Conservation (phyloP, 2,888 invertebrate species). For the Lasioglossum marginatum region DNA sequence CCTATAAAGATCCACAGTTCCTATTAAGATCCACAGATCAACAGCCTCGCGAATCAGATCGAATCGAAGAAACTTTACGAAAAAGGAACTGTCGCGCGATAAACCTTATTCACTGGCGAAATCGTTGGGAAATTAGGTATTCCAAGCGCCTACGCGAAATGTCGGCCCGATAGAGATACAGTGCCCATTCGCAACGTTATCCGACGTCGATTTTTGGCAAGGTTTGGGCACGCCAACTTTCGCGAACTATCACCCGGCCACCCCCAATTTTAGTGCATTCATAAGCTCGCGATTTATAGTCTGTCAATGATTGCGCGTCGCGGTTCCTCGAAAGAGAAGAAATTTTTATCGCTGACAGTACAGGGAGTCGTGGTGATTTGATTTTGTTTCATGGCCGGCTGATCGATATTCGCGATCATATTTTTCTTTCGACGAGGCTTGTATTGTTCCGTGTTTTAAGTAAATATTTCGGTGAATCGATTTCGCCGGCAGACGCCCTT, state of each 20-base stretch:
- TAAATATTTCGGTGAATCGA: neutral
- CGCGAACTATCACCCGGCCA: neutral
- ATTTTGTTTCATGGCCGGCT: neutral
- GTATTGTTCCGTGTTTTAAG: neutral
- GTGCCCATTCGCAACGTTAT: constrained; percentile 33
- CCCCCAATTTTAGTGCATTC: constrained; percentile 1
- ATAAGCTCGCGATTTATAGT: neutral
- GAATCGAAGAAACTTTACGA: neutral
- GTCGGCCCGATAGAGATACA: constrained; percentile 48
- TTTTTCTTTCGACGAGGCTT: neutral
- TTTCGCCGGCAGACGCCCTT: neutral
- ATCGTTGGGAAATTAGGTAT: constrained; percentile 45
- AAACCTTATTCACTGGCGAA: constrained; percentile 44
- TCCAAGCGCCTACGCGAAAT: constrained; percentile 39
- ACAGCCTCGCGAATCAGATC: neutral
- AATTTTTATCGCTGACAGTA: neutral
- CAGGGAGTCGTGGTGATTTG: neutral
- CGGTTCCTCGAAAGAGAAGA: neutral
- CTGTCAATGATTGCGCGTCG: neutral
- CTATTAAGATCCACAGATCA: too few species aligned
- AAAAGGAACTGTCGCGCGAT: constrained; percentile 48
- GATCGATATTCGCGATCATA: neutral
- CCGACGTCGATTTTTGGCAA: constrained; percentile 52
- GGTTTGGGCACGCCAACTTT: neutral
- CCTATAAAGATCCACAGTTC: too few species aligned